These are phyloP conservation scores for Sarcophaga carnaria DNA, from an alignment of 2,888 invertebrate species.

Conservation along the genomic window DNA sequence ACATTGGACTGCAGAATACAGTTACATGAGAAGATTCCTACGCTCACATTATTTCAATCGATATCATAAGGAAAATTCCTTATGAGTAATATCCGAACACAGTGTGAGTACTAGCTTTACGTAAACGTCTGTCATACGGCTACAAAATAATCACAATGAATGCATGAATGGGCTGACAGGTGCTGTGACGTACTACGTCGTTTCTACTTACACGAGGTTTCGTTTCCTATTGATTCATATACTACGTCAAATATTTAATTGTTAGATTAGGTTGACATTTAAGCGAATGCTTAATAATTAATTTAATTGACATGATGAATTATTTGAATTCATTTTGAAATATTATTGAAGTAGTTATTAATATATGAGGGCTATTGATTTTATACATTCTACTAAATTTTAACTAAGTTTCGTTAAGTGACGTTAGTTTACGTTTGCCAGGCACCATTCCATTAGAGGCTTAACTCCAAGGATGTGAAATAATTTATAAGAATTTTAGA, in stretches of 20 bases:
- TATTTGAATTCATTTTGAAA: too few species aligned
- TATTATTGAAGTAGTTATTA: too few species aligned
- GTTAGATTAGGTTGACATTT: not conserved
- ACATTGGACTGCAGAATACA: constrained; percentile 1
- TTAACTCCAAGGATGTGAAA: too few species aligned
- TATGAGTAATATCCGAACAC: not conserved
- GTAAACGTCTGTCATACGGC: constrained; percentile 15
- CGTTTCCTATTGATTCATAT: constrained; percentile 35
- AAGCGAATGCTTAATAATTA: not conserved
- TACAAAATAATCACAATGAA: constrained; percentile 1
- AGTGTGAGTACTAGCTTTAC: constrained; percentile 9
- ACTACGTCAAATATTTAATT: constrained; percentile 39
- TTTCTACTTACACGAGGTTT: not conserved
- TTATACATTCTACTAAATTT: too few species aligned
- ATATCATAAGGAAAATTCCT: constrained; percentile 46
- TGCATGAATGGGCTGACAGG: not conserved
- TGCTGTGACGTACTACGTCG: not conserved
- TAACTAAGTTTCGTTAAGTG: too few species aligned
- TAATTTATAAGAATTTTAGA: too few species aligned
- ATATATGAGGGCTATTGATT: too few species aligned
- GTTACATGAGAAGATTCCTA: constrained; percentile 5
- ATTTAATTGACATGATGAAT: not conserved
- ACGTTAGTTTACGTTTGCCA: too few species aligned
- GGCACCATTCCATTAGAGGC: too few species aligned
- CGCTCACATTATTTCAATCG: constrained; percentile 42